Base-by-base conservation (phyloP, 2,797 vertebrate species). In the Atherinosoma microstoma region DNA sequence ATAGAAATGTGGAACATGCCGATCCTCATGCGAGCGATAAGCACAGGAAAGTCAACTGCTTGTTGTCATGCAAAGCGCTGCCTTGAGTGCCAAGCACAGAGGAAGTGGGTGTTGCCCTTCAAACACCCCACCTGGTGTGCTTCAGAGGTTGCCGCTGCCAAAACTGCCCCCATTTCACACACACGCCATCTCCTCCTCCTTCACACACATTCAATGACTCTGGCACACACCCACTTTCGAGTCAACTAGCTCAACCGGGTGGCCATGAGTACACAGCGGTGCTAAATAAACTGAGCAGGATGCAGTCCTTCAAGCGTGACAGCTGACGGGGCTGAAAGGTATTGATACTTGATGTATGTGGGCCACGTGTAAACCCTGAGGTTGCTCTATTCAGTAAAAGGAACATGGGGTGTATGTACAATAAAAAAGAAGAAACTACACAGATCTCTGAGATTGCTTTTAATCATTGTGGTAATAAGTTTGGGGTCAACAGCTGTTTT, bases 241-340 rank as follows among this genome's bases (percentile, higher is more conserved):
- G 70, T 89, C 90, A 92, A 94, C 95, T 88, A 92, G 94, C 92
- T 91, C 38, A 84, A 93, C 94, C 73, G 84, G 93, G 93, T 95
- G 93, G 90, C 89, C 80, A 61, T 80, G 91, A 93, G 86, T 87
- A 84, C 78, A 87, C 90, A 54, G 84, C 82, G 32, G 79, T 70
- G 66, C 89, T 94, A 94, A 96, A 95, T 88, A 95, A 95, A 96
- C 94, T 93, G 91, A 91, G 83, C 89, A 93, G 93, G 90, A 94
- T 93, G 91, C 85, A 86, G 91, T 91, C 85, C 83, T 90, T 86
- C 92, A 93, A 92, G 91, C 87, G 87, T 76, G 84, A 93, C 29
- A 78, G 86, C 92, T 85, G 87, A 91, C 84, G 65, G 47, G 62
- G 72, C 88, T 89, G 88, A 94, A 94, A 90, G 78, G 71, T 90